Evolutionary conservation across 2,888 invertebrate species (phyloP).

Genomic region (Cyclophora punctaria): DNA sequence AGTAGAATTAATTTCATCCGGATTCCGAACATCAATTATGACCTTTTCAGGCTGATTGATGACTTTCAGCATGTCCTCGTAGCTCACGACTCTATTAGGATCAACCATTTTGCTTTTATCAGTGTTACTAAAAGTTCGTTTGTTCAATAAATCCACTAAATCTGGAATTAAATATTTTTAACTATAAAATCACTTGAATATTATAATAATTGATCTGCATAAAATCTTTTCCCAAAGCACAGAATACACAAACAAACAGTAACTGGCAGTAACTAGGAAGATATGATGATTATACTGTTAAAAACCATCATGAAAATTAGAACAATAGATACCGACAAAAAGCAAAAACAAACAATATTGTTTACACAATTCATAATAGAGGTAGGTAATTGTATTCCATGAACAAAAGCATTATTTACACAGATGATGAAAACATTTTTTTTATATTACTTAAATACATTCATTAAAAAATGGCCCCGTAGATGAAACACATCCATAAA

Average conservation of each 20-base stretch:
- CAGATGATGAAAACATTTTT: too few species aligned
- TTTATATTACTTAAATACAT: too few species aligned
- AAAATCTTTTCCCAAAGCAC: not conserved
- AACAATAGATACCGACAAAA: too few species aligned
- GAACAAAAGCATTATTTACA: not conserved
- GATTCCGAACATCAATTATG: conserved; percentile 86
- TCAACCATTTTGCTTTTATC: conserved; percentile 44
- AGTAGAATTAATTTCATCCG: conserved; percentile 78
- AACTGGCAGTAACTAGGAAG: not conserved
- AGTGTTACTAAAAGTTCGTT: conserved; percentile 3
- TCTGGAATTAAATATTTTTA: not conserved
- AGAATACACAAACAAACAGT: not conserved
- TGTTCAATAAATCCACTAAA: too few species aligned
- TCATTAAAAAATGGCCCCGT: too few species aligned
- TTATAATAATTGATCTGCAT: not conserved
- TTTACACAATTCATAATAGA: not conserved
- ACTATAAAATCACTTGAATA: not conserved
- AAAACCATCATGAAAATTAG: too few species aligned
- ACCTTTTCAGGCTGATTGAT: conserved; percentile 63
- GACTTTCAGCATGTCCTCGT: conserved; percentile 57
- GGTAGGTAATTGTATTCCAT: too few species aligned
- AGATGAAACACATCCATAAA: too few species aligned
- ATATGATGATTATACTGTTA: not conserved
- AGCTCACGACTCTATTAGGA: conserved; percentile 49
- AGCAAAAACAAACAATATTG: not conserved